Conservation (phyloP, 2,888 invertebrate genomes). For the Nysson spinosus region DNA sequence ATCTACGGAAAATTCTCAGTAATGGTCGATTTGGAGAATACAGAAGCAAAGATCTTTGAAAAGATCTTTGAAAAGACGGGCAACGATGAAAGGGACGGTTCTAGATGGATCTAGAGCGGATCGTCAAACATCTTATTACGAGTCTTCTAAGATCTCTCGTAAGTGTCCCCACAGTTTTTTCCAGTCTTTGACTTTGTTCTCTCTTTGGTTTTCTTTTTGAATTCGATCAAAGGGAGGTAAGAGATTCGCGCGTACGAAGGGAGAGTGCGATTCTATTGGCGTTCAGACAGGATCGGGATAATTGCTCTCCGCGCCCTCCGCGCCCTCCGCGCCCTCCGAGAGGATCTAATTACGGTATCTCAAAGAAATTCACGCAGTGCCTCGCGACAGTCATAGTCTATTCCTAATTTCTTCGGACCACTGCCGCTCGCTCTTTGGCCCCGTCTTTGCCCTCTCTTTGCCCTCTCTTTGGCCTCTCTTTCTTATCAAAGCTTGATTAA, state of each 20-base stretch:
- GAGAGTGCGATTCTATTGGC: background rate
- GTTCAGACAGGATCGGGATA: conserved; percentile 5
- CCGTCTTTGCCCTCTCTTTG: too few species aligned
- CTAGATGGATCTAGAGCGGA: too few species aligned
- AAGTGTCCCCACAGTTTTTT: too few species aligned
- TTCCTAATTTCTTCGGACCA: conserved; percentile 24
- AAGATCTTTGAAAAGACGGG: background rate
- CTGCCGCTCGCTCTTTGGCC: too few species aligned
- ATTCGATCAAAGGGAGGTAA: conserved; percentile 27
- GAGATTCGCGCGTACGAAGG: conserved; percentile 5
- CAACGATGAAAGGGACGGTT: too few species aligned
- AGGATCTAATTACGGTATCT: conserved; percentile 32
- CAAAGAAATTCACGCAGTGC: conserved; percentile 34
- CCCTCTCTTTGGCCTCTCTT: too few species aligned
- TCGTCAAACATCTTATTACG: too few species aligned
- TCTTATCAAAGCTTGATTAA: too few species aligned
- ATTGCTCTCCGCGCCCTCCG: conserved; percentile 20
- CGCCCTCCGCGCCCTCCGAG: conserved; percentile 6
- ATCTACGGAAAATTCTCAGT: too few species aligned
- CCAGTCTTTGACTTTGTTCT: too few species aligned
- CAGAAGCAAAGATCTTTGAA: background rate
- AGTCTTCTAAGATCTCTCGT: too few species aligned
- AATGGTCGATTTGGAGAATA: too few species aligned
- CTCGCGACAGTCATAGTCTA: conserved; percentile 33
- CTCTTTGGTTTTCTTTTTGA: conserved; percentile 10